Conservation (phyloP, 2,113 vertebrate genomes). For the Heliornis fulica region DNA sequence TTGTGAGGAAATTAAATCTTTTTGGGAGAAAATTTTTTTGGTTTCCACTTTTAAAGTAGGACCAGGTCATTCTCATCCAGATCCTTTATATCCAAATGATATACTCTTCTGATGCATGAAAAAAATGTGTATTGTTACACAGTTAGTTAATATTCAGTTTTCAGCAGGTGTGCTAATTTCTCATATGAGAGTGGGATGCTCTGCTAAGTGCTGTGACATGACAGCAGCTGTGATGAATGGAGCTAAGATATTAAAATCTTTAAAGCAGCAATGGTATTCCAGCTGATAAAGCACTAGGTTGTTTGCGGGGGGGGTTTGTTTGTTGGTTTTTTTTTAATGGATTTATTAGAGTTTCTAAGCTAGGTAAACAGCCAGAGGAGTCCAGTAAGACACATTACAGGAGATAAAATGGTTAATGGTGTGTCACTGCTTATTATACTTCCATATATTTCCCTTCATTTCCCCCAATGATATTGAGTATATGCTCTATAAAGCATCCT, state of each 20-base stretch:
- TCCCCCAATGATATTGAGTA: constrained; percentile 37
- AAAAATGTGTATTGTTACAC: neutral
- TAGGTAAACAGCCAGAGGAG: constrained; percentile 16
- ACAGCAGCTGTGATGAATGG: constrained; percentile 12
- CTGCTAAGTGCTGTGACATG: neutral
- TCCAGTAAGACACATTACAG: constrained; percentile 3
- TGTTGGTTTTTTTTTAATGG: too few species aligned
- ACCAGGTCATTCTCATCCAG: neutral
- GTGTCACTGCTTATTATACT: neutral
- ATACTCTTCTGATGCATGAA: neutral
- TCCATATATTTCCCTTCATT: constrained; percentile 35
- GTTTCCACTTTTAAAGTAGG: neutral
- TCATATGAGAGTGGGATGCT: neutral
- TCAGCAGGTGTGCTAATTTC: constrained; percentile 23
- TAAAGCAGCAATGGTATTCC: neutral
- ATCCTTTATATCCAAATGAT: neutral
- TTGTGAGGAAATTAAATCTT: neutral
- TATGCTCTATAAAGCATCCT: neutral
- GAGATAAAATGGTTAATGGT: neutral
- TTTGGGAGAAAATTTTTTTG: neutral
- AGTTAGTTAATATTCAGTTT: constrained; percentile 44
- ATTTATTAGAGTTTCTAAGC: neutral
- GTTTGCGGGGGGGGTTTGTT: too few species aligned
- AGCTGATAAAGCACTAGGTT: neutral
- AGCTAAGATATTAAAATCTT: neutral